Percentiles rank a stretch among this genome's conserved stretches.
Conservation (phyloP, 2,888 invertebrate species). For the Ptychoptera contaminata region DNA sequence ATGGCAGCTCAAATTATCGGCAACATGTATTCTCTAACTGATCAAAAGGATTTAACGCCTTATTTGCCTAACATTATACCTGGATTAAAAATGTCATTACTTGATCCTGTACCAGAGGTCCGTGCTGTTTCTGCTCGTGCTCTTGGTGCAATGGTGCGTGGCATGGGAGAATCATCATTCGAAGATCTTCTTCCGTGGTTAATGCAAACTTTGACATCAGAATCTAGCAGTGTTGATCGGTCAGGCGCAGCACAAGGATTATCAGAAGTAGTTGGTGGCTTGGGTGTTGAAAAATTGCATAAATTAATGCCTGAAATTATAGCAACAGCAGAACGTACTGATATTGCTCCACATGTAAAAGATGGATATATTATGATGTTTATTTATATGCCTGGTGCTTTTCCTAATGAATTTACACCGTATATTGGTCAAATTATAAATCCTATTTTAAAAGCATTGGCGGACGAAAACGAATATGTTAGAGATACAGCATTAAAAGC, state of each 20-base stretch:
- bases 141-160: constrained; percentile 92
- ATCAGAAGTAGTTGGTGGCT: constrained; percentile 93
- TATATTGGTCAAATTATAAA: constrained; percentile 95
- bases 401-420: constrained; percentile 86
- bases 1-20: constrained; percentile 99
- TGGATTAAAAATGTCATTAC: constrained; percentile 82
- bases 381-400: constrained; percentile 96
- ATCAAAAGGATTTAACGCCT: constrained; percentile 94
- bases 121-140: constrained; percentile 92
- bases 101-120: constrained; percentile 97
- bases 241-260: constrained; percentile 94
- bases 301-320: constrained; percentile 96
- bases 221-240: constrained; percentile 86
- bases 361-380: constrained; percentile 99
- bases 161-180: constrained; percentile 92
- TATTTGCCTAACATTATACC: constrained; percentile 94
- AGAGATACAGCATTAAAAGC: constrained; percentile 93
- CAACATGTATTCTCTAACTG: constrained; percentile 97
- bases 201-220: constrained; percentile 93
- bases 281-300: constrained; percentile 88
- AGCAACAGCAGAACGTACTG: constrained; percentile 78
- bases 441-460: constrained; percentile 90
- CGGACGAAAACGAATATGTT: constrained; percentile 98
- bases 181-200: constrained; percentile 96
- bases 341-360: constrained; percentile 91